Base-by-base conservation (phyloP, 2,797 vertebrate species). In the Glyptemys insculpta region DNA sequence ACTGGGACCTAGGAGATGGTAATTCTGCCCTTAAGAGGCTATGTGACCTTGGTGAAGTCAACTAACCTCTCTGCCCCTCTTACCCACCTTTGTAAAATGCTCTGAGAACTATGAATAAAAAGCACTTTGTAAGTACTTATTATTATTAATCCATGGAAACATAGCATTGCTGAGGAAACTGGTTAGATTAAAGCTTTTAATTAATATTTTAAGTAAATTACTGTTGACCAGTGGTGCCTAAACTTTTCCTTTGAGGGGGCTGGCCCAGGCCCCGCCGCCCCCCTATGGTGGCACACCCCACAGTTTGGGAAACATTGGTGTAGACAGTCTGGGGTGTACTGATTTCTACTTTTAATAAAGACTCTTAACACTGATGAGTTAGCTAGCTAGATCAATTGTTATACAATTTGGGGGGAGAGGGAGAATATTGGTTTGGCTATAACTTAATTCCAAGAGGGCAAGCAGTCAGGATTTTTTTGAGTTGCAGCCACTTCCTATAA, bases 41-140 rank as follows among this genome's bases (percentile, higher is more conserved):
- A 16, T 31, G 34, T 62, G 59, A 62, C 29, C 59, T 62, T 62
- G 14, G 59, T 62, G 59, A 62, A 34, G 59, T 62, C 31, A 34
- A 18, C 31, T 62, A 62, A 62, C 31, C 31, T 62, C 59, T 34
- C 59, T 62, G 14, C 31, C 59, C 31, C 15, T 62, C 21, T 2
- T 85, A 19, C 34, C 89, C 44, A 84, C 37, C 0, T 54, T 29
- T 1, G 0, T 47, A 0, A 29, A 18, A 2, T n/a, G 79, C 52
- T 59, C 49, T 79, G 90, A 87, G 79, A 81, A 47, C 59, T 1
- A 11, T 4, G 86, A 11, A 47, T 47, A 68, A 74, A 87, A 37
- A 0, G 2, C 65, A 62, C 52, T 52, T 89, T 12, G 10, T 44
- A 80, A 34, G 76, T 37, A 11, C 41, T 44, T 10, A 65, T 72